Evolutionary conservation across 2,797 vertebrate genomes (phyloP).

Genomic region (Macropus fuliginosus): DNA sequence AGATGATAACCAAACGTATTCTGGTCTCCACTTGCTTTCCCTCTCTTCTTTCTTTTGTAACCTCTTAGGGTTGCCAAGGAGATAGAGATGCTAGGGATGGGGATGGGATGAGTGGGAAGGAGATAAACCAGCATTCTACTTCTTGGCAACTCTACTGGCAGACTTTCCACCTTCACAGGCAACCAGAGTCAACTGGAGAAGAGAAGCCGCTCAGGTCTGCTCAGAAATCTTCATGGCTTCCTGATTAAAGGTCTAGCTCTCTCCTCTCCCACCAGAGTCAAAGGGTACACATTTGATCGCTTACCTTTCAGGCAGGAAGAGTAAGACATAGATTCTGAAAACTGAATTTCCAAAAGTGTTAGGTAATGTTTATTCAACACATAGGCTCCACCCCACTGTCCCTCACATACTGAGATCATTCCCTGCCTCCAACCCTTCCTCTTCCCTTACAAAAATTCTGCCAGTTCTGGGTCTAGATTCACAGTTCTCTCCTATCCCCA

Average conservation of each 20-base stretch:
- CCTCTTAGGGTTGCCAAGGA: not conserved
- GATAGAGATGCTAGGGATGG: not conserved
- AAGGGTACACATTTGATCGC: not conserved
- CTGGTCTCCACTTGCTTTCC: not conserved
- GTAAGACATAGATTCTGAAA: not conserved
- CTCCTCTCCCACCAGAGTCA: not conserved
- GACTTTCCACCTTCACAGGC: not conserved
- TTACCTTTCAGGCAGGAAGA: not conserved
- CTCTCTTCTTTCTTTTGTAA: not conserved
- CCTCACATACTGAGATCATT: not conserved
- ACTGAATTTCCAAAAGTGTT: not conserved
- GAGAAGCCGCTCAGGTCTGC: not conserved
- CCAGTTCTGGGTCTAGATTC: not conserved
- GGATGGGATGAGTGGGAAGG: no score
- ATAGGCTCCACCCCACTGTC: not conserved
- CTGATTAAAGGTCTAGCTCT: not conserved
- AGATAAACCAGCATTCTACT: not conserved
- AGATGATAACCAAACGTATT: not conserved
- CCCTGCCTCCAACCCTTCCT: not conserved
- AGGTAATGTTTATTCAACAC: not conserved
- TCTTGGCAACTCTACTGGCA: not conserved
- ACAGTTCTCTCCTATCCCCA: not conserved
- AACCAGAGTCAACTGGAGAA: not conserved
- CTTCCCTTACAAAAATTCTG: not conserved
- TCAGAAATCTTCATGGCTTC: not conserved